phyloP scores from a whole-genome alignment of 2,797 vertebrate species.

The Sebastes oblongus region DNA sequence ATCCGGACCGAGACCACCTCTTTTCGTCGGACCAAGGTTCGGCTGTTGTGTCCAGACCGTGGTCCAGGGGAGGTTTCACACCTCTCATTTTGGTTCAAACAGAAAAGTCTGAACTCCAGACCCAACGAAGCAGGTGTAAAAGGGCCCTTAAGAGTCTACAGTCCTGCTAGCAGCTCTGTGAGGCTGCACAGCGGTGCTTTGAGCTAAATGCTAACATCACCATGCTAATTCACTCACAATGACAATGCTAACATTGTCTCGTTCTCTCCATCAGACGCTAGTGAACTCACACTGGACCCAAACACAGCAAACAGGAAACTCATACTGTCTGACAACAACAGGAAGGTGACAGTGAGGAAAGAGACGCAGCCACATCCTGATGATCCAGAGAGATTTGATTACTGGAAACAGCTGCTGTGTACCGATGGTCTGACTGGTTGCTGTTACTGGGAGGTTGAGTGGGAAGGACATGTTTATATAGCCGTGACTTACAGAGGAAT shows the following conservation, averaged over 20 bases:
- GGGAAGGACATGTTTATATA: background rate
- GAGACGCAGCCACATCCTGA: conserved; percentile 37
- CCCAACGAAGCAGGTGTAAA: too few species aligned
- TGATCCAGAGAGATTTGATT: conserved; percentile 39
- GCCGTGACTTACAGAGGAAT: conserved; percentile 33
- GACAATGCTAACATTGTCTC: background rate
- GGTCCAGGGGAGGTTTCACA: too few species aligned
- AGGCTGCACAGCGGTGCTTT: fast-evolving
- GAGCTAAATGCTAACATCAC: background rate
- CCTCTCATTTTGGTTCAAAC: too few species aligned
- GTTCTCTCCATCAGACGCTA: conserved; percentile 2
- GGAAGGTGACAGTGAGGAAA: background rate
- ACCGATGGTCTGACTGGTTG: conserved; percentile 1
- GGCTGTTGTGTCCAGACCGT: too few species aligned
- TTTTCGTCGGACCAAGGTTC: too few species aligned
- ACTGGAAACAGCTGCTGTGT: conserved; percentile 55
- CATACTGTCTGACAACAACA: conserved; percentile 14
- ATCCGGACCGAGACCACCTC: fast-evolving
- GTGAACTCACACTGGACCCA: conserved; percentile 34
- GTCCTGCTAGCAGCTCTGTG: too few species aligned
- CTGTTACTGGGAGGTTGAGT: conserved; percentile 52
- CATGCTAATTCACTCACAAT: background rate
- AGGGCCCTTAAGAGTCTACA: too few species aligned
- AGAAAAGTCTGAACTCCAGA: too few species aligned
- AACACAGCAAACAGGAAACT: conserved; percentile 33